Conservation (phyloP, 1,140 invertebrate species). For the Scaptomyza pallida region DNA sequence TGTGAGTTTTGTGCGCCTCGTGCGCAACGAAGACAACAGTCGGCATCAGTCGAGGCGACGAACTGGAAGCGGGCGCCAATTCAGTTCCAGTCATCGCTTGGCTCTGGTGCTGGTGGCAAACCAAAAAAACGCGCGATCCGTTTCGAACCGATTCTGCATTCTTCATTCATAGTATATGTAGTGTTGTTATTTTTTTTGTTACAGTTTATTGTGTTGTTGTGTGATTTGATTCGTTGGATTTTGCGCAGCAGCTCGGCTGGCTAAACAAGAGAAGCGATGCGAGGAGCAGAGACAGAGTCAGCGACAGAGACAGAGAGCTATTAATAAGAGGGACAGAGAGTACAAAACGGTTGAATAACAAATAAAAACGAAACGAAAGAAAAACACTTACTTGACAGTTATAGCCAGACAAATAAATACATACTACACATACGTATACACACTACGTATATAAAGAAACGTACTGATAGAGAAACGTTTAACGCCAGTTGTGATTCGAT, state of each 20-base stretch:
- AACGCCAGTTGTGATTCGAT: conserved; percentile 16
- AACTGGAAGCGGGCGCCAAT: conserved; percentile 2
- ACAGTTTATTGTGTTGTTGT: conserved; percentile 11
- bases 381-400: neutral
- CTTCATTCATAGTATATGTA: neutral
- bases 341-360: conserved; percentile 37
- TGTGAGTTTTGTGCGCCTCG: conserved; percentile 33
- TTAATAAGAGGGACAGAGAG: too few species aligned
- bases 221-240: conserved; percentile 23
- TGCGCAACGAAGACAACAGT: conserved; percentile 30
- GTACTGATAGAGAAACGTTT: conserved; percentile 2
- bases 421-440: conserved; percentile 1
- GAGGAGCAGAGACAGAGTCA: conserved; percentile 22
- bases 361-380: neutral
- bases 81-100: conserved; percentile 34
- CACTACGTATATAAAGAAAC: conserved; percentile 2
- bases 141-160: neutral
- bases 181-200: conserved; percentile 1
- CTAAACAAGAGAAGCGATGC: conserved; percentile 39
- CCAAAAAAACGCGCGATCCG: conserved; percentile 1
- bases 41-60: conserved; percentile 22
- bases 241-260: conserved; percentile 32
- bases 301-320: conserved; percentile 24
- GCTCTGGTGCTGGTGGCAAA: conserved; percentile 13
- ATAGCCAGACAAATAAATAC: neutral